phyloP scores from a whole-genome alignment of 2,888 invertebrate genomes.

The Tetranychus piercei region DNA sequence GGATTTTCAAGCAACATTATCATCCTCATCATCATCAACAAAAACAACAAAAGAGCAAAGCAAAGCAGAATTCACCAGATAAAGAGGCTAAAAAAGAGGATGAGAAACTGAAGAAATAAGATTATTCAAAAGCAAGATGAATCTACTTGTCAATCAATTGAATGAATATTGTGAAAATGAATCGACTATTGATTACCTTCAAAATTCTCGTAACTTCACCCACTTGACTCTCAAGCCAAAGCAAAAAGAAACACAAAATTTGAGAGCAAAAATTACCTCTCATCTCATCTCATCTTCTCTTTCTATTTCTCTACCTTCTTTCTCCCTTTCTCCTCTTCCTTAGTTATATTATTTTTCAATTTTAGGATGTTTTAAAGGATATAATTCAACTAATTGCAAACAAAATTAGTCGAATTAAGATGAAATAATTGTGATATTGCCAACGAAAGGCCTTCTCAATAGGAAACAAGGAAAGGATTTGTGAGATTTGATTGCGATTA shows the following conservation, averaged over 20 bases:
- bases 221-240: no score
- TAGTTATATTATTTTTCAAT: not conserved
- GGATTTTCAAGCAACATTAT: no score
- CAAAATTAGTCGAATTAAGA: not conserved
- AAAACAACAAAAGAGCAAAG: no score
- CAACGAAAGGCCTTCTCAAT: not conserved
- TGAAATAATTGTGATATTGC: slow-evolving; percentile 1
- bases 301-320: not conserved
- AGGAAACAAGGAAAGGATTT: not conserved
- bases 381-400: not conserved
- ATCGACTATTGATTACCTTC: no score
- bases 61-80: no score
- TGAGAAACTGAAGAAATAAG: no score
- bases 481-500: not conserved
- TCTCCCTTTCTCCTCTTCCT: not conserved
- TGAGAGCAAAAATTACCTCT: not conserved
- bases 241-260: not conserved
- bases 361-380: not conserved
- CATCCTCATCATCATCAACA: no score
- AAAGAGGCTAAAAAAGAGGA: no score
- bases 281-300: not conserved
- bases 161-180: no score
- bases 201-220: no score
- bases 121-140: no score
- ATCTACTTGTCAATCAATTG: no score